Base-by-base conservation (phyloP, 1,140 invertebrate genomes). In the Ceratina australensis region DNA sequence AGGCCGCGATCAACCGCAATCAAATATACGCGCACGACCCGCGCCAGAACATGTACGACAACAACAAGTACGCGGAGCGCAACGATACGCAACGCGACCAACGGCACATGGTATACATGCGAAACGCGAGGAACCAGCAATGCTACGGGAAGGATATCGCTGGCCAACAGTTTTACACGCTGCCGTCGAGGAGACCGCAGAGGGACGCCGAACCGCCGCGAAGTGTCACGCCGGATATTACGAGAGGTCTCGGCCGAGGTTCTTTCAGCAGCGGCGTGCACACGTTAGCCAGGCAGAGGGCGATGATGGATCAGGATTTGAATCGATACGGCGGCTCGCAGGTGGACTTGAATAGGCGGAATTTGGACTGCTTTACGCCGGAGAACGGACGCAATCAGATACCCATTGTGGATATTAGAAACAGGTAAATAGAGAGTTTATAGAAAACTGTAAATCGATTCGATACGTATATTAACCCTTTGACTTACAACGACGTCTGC, bases 211-310 rank as follows among this genome's bases (percentile, higher is more conserved):
- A 92, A 64, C 91, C 91, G 22, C 93, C 93, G 78, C 87, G 93
- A n/a, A 93, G 93, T 24, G 90, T 94, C 28, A 94, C 93, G 1
- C 94, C 94, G 12, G 93, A 94, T 71, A 94, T 94, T 33, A 94
- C 93, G 1, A 90, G 93, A 71, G 93, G 92, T 49, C 87, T 94
- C 54, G 77, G 80, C 71, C 87, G 84, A 5, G 87, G 84, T 24
- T 84, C 90, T 3, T 56, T 91, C 15, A 89, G 80, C n/a, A 71
- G 80, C n/a, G 71, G 90, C 3, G 86, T 89, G 86, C 88, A 91
- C 64, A 87, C 90, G 83, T 65, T 92, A 7, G 86, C 88, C 0
- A 88, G 83, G 73, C 89, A 90, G 20, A 89, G 88, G 68, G 57
- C 79, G 0, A 42, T 78, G 3, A 22, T 56, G 3, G 63, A 67